Conservation (phyloP, 2,797 vertebrate genomes). For the Coregonus sp. region DNA sequence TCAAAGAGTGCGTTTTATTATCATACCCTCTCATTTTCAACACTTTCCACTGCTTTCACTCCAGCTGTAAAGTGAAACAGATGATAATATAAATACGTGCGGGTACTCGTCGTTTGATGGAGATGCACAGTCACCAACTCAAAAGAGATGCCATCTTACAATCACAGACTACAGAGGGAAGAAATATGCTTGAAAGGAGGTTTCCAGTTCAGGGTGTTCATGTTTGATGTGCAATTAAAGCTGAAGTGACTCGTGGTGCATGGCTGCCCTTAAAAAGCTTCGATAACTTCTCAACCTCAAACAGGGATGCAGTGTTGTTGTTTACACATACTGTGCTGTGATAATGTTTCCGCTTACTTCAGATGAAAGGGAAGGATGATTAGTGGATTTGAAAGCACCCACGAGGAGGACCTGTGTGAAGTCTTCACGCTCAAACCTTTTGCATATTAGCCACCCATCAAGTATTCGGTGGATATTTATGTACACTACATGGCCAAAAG, state of each 20-base stretch:
- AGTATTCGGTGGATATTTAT: neutral
- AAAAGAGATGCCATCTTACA: slow-evolving; percentile 22
- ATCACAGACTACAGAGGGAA: slow-evolving; percentile 22
- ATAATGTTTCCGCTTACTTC: neutral
- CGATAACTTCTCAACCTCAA: slow-evolving; percentile 16
- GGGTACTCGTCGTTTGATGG: slow-evolving; percentile 35
- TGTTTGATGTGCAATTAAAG: slow-evolving; percentile 7
- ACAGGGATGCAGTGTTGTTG: neutral
- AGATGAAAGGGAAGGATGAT: neutral
- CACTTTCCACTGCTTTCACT: slow-evolving; percentile 10
- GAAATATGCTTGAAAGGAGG: neutral
- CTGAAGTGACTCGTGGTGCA: slow-evolving; percentile 14
- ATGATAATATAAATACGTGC: too few relatives aligned
- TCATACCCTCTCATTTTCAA: slow-evolving; percentile 27
- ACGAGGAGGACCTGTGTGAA: neutral
- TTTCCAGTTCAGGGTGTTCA: neutral
- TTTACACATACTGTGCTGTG: slow-evolving; percentile 23
- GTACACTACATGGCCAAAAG: neutral
- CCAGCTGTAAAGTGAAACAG: slow-evolving; percentile 17
- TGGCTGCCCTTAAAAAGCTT: neutral
- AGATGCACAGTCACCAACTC: slow-evolving; percentile 30
- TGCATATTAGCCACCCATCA: slow-evolving; percentile 29
- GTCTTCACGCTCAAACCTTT: neutral
- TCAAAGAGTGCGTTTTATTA: neutral
- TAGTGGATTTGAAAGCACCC: neutral